A percentile compares a stretch with the other conserved stretches of the same genome.
These are phyloP conservation scores for Scaeva pyrastri DNA, from an alignment of 2,888 invertebrate genomes.

Conservation along the genomic window DNA sequence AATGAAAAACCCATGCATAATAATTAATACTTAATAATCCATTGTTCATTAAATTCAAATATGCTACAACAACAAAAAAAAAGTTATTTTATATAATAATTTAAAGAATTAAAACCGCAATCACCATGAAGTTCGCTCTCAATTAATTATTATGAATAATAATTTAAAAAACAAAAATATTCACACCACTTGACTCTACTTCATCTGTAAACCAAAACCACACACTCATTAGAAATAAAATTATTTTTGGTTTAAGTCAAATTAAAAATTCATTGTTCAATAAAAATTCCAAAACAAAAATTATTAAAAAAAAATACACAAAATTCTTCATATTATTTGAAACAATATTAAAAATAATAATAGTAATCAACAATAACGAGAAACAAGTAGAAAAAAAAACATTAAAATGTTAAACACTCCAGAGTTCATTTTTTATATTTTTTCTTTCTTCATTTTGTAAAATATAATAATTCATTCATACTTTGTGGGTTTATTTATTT, in stretches of 20 bases:
- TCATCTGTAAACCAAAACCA: constrained; percentile 19
- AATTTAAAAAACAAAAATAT: neutral
- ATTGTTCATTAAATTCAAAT: neutral
- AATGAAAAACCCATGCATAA: too few relatives aligned
- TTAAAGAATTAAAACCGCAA: constrained; percentile 4
- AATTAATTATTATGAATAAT: constrained; percentile 7
- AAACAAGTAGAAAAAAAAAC: neutral
- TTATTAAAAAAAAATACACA: neutral
- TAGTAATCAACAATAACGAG: neutral
- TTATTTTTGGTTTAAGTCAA: neutral
- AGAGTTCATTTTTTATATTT: neutral
- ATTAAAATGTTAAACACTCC: neutral
- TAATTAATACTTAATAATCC: too few relatives aligned
- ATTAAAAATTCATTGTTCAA: constrained; percentile 18
- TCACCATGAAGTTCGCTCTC: neutral
- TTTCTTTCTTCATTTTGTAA: neutral
- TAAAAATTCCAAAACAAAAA: neutral
- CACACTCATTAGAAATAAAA: constrained; percentile 29
- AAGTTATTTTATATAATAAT: neutral
- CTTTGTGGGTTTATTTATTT: constrained; percentile 47
- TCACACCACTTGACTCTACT: neutral
- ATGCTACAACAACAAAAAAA: neutral
- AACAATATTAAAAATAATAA: constrained; percentile 9
- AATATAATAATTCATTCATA: constrained; percentile 11
- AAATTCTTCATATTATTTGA: neutral